phyloP scores from a whole-genome alignment of 2,888 invertebrate genomes.

The Oligia latruncula region DNA sequence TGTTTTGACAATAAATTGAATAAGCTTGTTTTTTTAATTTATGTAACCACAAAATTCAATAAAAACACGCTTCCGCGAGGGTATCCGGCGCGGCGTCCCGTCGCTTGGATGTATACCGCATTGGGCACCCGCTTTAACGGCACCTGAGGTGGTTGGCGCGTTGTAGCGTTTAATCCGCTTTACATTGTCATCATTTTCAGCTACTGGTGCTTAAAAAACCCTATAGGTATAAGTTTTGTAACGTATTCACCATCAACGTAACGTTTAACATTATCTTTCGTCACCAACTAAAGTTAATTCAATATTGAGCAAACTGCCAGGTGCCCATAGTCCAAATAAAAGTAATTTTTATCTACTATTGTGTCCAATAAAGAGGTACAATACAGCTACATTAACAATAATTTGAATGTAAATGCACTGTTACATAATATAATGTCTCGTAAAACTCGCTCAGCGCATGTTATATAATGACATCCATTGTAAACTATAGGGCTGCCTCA shows the following conservation, averaged over 20 bases:
- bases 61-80: no score
- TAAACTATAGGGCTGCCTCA: constrained; percentile 47
- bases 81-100: no score
- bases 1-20: no score
- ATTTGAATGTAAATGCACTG: constrained; percentile 46
- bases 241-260: constrained; percentile 5
- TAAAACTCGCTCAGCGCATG: constrained; percentile 44
- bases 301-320: constrained; percentile 31
- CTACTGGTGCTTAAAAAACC: neutral
- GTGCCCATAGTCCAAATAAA: constrained; percentile 21
- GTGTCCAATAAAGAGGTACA: constrained; percentile 46
- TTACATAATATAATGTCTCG: constrained; percentile 43
- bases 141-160: no score
- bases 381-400: constrained; percentile 47
- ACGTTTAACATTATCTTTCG: constrained; percentile 12
- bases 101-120: no score
- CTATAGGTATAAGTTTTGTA: neutral
- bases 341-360: constrained; percentile 34
- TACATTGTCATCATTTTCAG: neutral
- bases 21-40: no score
- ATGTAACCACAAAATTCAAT: no score
- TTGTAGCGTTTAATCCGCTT: neutral
- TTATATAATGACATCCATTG: constrained; percentile 48
- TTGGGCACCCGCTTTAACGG: no score
- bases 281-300: constrained; percentile 26